Base-by-base conservation (phyloP, 2,797 vertebrate genomes). In the Chaunax sp. region DNA sequence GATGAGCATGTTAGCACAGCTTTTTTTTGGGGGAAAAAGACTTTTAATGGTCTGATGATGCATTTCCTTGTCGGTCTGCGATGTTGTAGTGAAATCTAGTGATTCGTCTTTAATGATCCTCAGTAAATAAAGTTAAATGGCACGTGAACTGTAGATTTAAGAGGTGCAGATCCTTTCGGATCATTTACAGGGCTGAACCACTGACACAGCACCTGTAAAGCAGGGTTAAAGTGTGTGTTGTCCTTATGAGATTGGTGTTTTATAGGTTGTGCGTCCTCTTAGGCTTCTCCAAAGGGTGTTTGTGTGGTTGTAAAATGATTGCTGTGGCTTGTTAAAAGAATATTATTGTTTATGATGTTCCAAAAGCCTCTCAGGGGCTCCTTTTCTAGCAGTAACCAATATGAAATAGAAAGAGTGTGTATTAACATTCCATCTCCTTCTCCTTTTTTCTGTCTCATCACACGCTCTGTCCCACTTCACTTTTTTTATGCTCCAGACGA, bases 401-500 rank as follows among this genome's bases (percentile, higher is more conserved):
- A 67, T 79, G 12, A 38, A 23, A 10, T 35, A 43, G 20, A 74
- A 22, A 55, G 10, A 55, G 12, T 44, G n/a, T 13, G 10, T 30
- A 9, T 45, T 53, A 4, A 67, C 57, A 2, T 43, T 15, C 33
- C 18, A 14, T 61, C 57, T 28, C 12, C 63, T 63, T 69, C 56
- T 59, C 7, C 26, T 46, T 63, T 59, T 63, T 47, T 8, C 10
- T 43, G 52, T 13, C 12, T 52, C 19, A 0, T 23, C 62, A 38
- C 16, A 20, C 38, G 8, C 23, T 5, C 47, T 23, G 16, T 44
- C 38, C 9, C 49, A 44, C 59, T 84, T 73, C 55, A 54, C 72
- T 62, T 73, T 84, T 77, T 70, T 77, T 70, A 56, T 78, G 18
- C 64, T 72, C 4, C 59, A 92, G 91, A 69, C 56, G 5, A 45